A percentile compares a stretch with the other conserved stretches of the same genome.
These are phyloP conservation scores for Tragelaphus buxtoni DNA, from an alignment of 2,113 vertebrate species.

Conservation along the genomic window DNA sequence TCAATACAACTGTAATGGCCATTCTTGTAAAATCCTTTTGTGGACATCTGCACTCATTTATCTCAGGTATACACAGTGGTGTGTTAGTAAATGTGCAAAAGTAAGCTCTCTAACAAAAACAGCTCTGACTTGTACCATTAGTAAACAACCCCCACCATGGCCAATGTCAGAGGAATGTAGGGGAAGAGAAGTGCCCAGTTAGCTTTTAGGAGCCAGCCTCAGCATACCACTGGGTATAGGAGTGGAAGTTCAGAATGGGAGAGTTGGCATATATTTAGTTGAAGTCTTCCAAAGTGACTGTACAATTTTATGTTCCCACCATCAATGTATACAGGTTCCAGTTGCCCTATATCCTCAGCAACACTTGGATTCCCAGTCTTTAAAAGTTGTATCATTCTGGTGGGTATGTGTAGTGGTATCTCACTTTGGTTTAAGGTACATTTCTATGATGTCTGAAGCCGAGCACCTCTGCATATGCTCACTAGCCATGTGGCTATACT, in stretches of 20 bases:
- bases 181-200: neutral
- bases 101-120: neutral
- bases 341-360: neutral
- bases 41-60: neutral
- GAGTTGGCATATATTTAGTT: neutral
- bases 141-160: neutral
- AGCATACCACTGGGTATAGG: neutral
- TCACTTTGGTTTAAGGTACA: neutral
- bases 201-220: neutral
- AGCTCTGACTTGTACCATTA: neutral
- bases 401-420: neutral
- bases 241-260: neutral
- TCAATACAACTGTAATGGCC: neutral
- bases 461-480: neutral
- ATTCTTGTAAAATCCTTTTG: neutral
- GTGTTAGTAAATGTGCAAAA: neutral
- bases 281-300: constrained; percentile 5
- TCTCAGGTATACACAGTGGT: neutral
- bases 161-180: neutral
- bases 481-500: neutral
- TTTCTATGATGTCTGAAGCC: neutral
- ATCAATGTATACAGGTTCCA: neutral
- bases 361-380: neutral
- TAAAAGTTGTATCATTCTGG: neutral
- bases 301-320: neutral